These are phyloP conservation scores for Trichonephila clavipes DNA, from an alignment of 1,140 invertebrate species.

Conservation along the genomic window DNA sequence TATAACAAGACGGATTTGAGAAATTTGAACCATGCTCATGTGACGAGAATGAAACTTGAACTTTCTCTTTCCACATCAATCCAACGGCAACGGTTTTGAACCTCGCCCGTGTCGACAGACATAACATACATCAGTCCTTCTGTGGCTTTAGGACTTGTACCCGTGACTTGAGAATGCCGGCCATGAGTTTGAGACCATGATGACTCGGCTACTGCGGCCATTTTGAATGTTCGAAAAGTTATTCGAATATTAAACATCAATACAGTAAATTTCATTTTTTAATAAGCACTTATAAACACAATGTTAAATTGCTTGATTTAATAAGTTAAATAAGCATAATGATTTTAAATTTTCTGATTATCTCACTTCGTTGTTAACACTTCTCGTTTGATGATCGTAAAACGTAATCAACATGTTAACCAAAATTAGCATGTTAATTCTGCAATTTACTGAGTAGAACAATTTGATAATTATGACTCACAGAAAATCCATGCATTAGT, in stretches of 20 bases:
- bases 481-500: neutral
- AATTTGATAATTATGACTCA: neutral
- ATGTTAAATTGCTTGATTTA: no score
- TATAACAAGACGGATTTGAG: neutral
- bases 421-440: neutral
- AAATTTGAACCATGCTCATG: neutral
- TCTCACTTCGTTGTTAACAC: neutral
- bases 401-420: no score
- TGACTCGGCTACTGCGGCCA: no score
- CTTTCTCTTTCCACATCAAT: neutral
- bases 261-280: neutral
- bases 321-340: no score
- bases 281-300: no score
- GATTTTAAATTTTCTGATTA: no score
- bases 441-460: neutral
- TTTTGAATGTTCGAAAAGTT: no score
- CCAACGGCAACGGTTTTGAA: neutral
- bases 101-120: no score
- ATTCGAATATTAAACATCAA: no score
- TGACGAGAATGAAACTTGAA: neutral
- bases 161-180: no score
- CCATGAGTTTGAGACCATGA: neutral
- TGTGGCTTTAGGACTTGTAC: neutral
- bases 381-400: no score
- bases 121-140: neutral